Conservation (phyloP, 2,797 vertebrate species). For the Anabacerthia variegaticeps region DNA sequence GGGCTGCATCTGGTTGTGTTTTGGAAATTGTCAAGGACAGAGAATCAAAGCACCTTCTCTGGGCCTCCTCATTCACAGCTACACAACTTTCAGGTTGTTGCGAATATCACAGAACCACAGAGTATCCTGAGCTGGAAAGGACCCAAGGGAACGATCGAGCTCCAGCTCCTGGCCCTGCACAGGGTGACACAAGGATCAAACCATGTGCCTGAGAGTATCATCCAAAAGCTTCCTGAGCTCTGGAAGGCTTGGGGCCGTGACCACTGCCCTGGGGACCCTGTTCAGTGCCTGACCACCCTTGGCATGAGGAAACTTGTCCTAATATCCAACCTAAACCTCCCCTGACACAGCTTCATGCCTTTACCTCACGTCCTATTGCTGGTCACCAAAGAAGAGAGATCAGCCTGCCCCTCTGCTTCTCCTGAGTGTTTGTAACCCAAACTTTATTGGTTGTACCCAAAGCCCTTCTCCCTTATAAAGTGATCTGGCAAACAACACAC, state of each 20-base stretch:
- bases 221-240: neutral
- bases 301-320: neutral
- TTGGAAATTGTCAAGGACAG: neutral
- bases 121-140: neutral
- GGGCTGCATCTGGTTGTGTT: neutral
- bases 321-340: neutral
- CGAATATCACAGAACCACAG: neutral
- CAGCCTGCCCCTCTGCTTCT: neutral
- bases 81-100: neutral
- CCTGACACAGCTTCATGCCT: neutral
- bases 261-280: neutral
- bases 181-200: neutral
- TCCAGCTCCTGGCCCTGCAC: neutral
- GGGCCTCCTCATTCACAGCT: neutral
- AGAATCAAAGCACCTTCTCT: neutral
- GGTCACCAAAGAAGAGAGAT: neutral
- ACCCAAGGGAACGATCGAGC: accelerated
- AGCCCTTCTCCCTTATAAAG: neutral
- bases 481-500: neutral
- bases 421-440: neutral
- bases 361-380: accelerated
- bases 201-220: no score
- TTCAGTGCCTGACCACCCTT: neutral
- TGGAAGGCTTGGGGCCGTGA: neutral
- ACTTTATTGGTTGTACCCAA: neutral